Evolutionary conservation across 2,797 vertebrate species (phyloP).

Genomic region (Apogon hyalosoma): DNA sequence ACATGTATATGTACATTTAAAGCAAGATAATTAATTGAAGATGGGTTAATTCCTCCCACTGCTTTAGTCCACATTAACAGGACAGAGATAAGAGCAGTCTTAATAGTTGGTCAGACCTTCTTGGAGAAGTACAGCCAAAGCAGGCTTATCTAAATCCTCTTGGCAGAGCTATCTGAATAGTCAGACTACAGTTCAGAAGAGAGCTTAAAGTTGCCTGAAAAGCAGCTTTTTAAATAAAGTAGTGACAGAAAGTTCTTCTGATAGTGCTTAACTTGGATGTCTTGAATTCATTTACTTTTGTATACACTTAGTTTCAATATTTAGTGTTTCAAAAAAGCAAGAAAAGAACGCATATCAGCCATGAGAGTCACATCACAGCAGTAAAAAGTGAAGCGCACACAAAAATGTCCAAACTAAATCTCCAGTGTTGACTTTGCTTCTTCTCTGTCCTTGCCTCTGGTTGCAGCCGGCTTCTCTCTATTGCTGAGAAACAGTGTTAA

Average conservation of each 20-base stretch:
- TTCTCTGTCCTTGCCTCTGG: constrained; percentile 30
- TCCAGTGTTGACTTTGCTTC: constrained; percentile 8
- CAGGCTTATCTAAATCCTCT: constrained; percentile 81
- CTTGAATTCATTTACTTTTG: constrained; percentile 30
- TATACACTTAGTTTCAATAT: constrained; percentile 20
- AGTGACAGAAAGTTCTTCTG: constrained; percentile 49
- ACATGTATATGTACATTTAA: constrained; percentile 48
- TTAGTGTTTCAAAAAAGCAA: constrained; percentile 24
- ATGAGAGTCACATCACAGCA: constrained; percentile 22
- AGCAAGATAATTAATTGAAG: constrained; percentile 66
- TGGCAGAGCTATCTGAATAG: constrained; percentile 69
- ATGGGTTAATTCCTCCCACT: constrained; percentile 66
- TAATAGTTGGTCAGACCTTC: constrained; percentile 77
- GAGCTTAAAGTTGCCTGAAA: constrained; percentile 77
- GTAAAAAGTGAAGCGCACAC: constrained; percentile 22
- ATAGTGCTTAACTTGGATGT: constrained; percentile 47
- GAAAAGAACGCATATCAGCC: constrained; percentile 20
- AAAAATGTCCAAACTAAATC: constrained; percentile 15
- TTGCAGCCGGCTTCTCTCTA: constrained; percentile 21
- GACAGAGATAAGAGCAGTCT: constrained; percentile 70
- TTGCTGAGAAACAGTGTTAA: constrained; percentile 35
- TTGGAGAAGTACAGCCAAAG: constrained; percentile 65
- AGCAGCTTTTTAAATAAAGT: constrained; percentile 70
- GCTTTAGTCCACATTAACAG: constrained; percentile 61
- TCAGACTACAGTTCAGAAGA: constrained; percentile 61